phyloP scores from a whole-genome alignment of 2,888 invertebrate species.

The Lithophane leautieri region DNA sequence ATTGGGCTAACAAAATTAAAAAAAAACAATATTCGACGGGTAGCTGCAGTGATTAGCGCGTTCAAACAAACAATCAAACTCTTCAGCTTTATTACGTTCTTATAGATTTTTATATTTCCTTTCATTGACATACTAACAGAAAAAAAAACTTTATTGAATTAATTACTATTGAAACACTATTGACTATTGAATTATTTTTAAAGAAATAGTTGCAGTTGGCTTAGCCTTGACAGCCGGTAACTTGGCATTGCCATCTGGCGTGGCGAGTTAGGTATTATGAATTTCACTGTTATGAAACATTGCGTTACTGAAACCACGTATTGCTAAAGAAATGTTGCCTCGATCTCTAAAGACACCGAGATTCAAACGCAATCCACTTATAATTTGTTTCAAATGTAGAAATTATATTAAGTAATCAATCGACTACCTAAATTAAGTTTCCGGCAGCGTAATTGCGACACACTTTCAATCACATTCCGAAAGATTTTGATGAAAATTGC shows the following conservation, averaged over 20 bases:
- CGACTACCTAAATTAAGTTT: background rate
- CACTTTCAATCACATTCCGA: no score
- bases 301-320: conserved; percentile 76
- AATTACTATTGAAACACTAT: no score
- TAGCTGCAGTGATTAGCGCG: no score
- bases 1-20: no score
- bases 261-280: conserved; percentile 71
- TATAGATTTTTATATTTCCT: no score
- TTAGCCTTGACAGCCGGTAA: conserved; percentile 73
- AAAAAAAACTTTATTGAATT: no score
- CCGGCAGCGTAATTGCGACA: no score
- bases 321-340: conserved; percentile 75
- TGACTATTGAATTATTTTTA: conserved; percentile 17
- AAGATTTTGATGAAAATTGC: no score
- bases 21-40: no score
- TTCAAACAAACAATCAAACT: no score
- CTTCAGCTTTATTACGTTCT: no score
- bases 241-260: conserved; percentile 77
- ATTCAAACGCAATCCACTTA: conserved; percentile 56
- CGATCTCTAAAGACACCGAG: conserved; percentile 60
- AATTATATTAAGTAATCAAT: conserved; percentile 28
- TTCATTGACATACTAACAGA: no score
- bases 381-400: conserved; percentile 10
- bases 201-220: conserved; percentile 56
- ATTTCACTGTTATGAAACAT: conserved; percentile 82